Percentiles rank a stretch among this genome's conserved stretches.
Evolutionary conservation across 2,113 vertebrate species (phyloP).

Genomic region (Mesembrinibis cayennensis): DNA sequence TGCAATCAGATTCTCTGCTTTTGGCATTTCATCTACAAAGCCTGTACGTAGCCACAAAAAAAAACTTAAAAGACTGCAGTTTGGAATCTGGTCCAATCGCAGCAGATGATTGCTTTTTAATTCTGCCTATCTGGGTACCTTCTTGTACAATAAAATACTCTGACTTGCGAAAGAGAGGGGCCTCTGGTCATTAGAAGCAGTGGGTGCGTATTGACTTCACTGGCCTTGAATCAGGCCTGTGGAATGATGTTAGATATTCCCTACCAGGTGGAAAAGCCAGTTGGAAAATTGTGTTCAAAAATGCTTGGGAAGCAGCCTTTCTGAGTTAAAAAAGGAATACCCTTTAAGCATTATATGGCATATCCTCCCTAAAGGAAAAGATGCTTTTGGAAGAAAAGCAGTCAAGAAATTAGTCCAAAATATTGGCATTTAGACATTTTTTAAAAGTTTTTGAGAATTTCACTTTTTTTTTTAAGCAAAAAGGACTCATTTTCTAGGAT

Average conservation of each 20-base stretch:
- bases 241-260: background rate
- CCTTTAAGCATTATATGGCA: background rate
- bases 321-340: background rate
- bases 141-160: background rate
- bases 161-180: background rate
- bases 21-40: background rate
- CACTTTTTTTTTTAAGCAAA: background rate
- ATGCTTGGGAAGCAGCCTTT: background rate
- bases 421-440: background rate
- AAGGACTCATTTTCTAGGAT: background rate
- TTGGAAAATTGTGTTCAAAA: background rate
- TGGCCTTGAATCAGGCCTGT: background rate
- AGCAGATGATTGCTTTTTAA: constrained; percentile 3
- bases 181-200: background rate
- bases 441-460: background rate
- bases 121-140: background rate
- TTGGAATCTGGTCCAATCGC: background rate
- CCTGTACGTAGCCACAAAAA: background rate
- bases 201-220: background rate
- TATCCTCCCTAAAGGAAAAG: background rate
- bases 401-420: background rate
- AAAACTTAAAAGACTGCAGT: background rate
- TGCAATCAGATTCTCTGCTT: constrained; percentile 23
- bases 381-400: background rate
- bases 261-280: background rate